Conservation (phyloP, 2,113 vertebrate genomes). For the Caranx melampygus region DNA sequence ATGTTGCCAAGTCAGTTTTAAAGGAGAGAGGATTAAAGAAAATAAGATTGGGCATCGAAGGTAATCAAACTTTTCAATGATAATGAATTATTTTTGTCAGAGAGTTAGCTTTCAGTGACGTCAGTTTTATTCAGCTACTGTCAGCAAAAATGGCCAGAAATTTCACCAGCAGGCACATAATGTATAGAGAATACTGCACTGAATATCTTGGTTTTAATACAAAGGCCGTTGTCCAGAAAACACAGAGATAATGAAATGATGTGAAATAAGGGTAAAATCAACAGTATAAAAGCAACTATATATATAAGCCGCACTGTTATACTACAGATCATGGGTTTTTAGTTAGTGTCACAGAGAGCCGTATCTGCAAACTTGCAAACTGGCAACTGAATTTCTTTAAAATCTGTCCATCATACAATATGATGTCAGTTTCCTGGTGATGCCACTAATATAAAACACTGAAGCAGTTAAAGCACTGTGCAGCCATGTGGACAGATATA, state of each 20-base stretch:
- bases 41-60: constrained; percentile 98
- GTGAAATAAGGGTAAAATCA: background rate
- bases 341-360: too few species aligned
- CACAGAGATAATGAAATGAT: background rate
- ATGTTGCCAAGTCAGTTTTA: constrained; percentile 98
- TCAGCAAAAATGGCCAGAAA: background rate
- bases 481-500: background rate
- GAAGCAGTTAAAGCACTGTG: background rate
- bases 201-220: background rate
- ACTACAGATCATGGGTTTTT: too few species aligned
- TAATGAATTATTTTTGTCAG: background rate
- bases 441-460: too few species aligned
- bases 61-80: constrained; percentile 76
- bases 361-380: too few species aligned
- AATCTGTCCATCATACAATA: too few species aligned
- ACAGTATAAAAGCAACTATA: too few species aligned
- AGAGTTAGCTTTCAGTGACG: background rate
- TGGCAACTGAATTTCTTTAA: too few species aligned
- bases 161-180: background rate
- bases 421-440: too few species aligned
- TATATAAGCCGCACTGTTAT: too few species aligned
- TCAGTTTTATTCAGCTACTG: background rate
- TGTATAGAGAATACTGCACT: background rate
- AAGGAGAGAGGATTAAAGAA: constrained; percentile 99
- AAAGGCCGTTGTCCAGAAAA: background rate